Conservation (phyloP, 2,797 vertebrate genomes). For the Coranthus polyacanthus region DNA sequence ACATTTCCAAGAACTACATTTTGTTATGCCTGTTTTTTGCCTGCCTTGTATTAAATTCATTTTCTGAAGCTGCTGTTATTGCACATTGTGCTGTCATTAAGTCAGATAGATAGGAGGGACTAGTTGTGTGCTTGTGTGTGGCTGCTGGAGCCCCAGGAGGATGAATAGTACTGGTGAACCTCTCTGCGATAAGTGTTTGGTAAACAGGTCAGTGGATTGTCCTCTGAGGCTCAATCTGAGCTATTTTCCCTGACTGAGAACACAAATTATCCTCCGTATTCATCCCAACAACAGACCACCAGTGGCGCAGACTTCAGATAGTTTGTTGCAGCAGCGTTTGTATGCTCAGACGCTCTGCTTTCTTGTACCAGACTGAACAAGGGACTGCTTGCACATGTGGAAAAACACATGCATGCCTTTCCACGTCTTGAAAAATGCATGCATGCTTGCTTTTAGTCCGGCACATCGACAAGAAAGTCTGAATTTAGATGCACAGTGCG, state of each 20-base stretch:
- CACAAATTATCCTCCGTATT: conserved; percentile 79
- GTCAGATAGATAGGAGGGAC: conserved; percentile 64
- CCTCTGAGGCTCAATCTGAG: conserved; percentile 76
- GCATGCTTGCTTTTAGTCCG: conserved; percentile 24
- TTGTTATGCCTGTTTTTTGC: conserved; percentile 45
- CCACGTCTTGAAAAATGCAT: conserved; percentile 41
- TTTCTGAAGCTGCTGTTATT: conserved; percentile 61
- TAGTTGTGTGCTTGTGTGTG: conserved; percentile 54
- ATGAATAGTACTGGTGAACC: conserved; percentile 75
- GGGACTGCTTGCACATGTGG: conserved; percentile 29
- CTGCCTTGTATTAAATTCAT: conserved; percentile 59
- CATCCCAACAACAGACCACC: conserved; percentile 78
- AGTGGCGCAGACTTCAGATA: conserved; percentile 55
- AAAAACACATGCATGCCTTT: conserved; percentile 9
- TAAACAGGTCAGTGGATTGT: conserved; percentile 82
- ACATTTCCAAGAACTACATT: conserved; percentile 36
- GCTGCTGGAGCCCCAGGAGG: conserved; percentile 64
- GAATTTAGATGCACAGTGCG: conserved; percentile 27
- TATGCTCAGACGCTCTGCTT: conserved; percentile 44
- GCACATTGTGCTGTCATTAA: conserved; percentile 67
- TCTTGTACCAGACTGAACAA: conserved; percentile 47
- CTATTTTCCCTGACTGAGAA: conserved; percentile 79
- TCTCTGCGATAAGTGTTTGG: conserved; percentile 81
- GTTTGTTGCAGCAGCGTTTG: conserved; percentile 64
- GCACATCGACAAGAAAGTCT: conserved; percentile 41